Evolutionary conservation across 1,140 invertebrate species (phyloP), one percentile per base, ranked within the genome.

Genomic region (Drosophila repleta): DNA sequence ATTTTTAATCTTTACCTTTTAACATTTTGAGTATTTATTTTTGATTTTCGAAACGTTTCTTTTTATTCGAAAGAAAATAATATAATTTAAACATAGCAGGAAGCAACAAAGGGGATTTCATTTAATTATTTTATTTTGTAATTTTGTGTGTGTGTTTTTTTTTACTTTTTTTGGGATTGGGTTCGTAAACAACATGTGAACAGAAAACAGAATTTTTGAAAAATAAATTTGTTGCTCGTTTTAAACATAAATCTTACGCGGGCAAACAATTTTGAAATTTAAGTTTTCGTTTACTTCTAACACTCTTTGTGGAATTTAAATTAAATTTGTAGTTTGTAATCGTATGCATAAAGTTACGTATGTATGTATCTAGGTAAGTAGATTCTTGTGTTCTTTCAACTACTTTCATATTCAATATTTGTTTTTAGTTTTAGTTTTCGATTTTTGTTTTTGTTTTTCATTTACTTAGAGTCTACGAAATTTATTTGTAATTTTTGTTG

Each of bases 41-140:
- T 55, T 72, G 45, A 60, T 60, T 15, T 67, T 58, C 45, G 10
- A 18, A 24, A 26, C 26, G 8, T 64, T 56, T 37, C 18, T 18
- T 26, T 53, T 55, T 26, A 24, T 56, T 51, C 45, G 45, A 65
- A 65, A 55, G 56, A 72, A 87, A 17, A 43, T 15, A 43, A 43
- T 17, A 82, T 78, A 82, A 85, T 85, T 78, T 82, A 75, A 87
- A 82, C 71, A 75, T 85, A 85, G 83, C 83, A 78, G 78, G 87
- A 88, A 88, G 78, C 81, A 85, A 85, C 82, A 88, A 88, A 88
- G 68, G 43, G 24, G 17, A 41, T 24, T 45, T 45, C 2, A 8
- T 45, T 45, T n/a, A n/a, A 29, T 29, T 18, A 17, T 20, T 45
- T 18, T 43, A n/a, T 41, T 41, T 26, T 26, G 21, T 24, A 0